Conservation (phyloP, 1,140 invertebrate genomes). For the Caerostris darwini region DNA sequence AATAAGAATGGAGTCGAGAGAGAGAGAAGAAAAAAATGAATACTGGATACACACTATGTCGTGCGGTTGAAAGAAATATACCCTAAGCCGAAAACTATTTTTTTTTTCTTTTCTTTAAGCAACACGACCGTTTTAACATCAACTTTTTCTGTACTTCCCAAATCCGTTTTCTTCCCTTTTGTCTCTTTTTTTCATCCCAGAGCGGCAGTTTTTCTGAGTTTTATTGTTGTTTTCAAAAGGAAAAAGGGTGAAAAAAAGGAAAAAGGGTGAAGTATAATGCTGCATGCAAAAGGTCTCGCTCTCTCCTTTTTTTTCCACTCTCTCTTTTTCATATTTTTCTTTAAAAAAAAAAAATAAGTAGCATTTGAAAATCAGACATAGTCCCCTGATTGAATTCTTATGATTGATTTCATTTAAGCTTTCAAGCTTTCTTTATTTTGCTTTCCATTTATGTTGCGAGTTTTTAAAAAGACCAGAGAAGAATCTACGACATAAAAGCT, state of each 20-base stretch:
- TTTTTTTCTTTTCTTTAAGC: neutral
- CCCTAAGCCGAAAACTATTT: neutral
- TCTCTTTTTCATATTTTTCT: neutral
- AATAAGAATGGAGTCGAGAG: neutral
- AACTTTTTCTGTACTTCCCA: constrained; percentile 50
- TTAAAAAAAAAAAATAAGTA: constrained; percentile 2
- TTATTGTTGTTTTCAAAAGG: neutral
- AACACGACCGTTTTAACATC: constrained; percentile 10
- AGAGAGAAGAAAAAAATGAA: neutral
- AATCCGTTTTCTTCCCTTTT: constrained; percentile 57
- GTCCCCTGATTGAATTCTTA: constrained; percentile 39
- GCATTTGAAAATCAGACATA: constrained; percentile 40
- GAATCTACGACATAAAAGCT: no score
- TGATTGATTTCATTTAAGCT: constrained; percentile 50
- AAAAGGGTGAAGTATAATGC: neutral
- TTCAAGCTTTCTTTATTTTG: constrained; percentile 28
- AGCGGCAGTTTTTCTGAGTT: neutral
- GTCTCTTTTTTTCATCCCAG: constrained; percentile 7
- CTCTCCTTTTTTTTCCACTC: neutral
- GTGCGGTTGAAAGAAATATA: constrained; percentile 43
- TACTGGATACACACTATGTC: neutral
- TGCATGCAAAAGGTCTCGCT: neutral
- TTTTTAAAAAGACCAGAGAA: no score
- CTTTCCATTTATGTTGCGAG: neutral
- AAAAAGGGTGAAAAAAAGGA: neutral